phyloP scores from a whole-genome alignment of 2,797 vertebrate genomes.

The Sebastes itinus region DNA sequence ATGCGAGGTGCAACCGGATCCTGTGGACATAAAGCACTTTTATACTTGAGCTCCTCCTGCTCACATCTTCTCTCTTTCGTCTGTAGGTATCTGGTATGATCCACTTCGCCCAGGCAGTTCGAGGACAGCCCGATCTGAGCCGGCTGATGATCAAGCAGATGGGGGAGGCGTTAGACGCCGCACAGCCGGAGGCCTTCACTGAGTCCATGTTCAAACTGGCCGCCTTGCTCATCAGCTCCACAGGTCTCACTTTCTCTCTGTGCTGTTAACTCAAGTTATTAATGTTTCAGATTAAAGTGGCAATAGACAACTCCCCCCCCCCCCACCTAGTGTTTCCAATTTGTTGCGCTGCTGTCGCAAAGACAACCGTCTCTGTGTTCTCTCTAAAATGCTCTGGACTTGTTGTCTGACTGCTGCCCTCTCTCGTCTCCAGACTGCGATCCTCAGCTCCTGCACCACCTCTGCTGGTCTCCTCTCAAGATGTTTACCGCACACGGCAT shows the following conservation, averaged over 20 bases:
- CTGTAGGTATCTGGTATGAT: slow-evolving; percentile 95
- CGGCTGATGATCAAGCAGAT: slow-evolving; percentile 91
- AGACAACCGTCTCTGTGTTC: too few relatives aligned
- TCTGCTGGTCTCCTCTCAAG: slow-evolving; percentile 95
- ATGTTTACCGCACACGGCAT: slow-evolving; percentile 96
- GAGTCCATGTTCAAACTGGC: slow-evolving; percentile 97
- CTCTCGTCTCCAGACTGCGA: slow-evolving; percentile 85
- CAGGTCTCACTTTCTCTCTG: slow-evolving; percentile 76
- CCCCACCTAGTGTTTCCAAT: not conserved
- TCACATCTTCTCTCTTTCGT: not conserved
- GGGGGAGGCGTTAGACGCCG: slow-evolving; percentile 84
- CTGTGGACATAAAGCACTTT: not conserved
- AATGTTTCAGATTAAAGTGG: not conserved
- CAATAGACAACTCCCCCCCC: too few relatives aligned
- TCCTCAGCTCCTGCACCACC: slow-evolving; percentile 92
- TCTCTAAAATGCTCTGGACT: not conserved
- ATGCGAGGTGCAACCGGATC: not conserved
- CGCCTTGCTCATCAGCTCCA: slow-evolving; percentile 92
- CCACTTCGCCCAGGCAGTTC: slow-evolving; percentile 88
- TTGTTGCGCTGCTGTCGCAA: not conserved
- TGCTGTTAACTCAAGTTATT: not conserved
- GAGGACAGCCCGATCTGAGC: slow-evolving; percentile 88
- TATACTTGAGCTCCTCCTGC: not conserved
- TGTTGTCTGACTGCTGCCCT: not conserved
- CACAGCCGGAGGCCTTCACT: slow-evolving; percentile 86